Evolutionary conservation across 2,113 vertebrate species (phyloP), one percentile per base, ranked within the genome.

Genomic region (Daboia siamensis): DNA sequence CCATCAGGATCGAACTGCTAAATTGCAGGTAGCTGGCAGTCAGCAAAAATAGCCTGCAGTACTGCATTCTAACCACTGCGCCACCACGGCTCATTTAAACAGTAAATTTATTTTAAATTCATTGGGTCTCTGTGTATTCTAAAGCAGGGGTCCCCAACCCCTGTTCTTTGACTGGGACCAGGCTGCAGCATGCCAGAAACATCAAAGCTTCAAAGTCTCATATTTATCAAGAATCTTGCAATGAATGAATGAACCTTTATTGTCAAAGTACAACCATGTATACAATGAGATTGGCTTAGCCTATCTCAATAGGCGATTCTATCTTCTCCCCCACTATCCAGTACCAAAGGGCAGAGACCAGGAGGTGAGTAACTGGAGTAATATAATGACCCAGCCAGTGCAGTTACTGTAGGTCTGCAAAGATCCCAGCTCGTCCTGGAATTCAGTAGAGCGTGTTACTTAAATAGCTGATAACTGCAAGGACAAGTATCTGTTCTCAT

Each of bases 391-490:
- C 57, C 21, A 51, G 29, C 29, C 46, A 86, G 21, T n/a, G 64
- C 29, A 44, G n/a, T 91, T 86, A 51, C 48, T 51, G 48, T 51
- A 24, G n/a, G 39, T 4, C 48, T n/a, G n/a, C 87, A 64, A 85
- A 64, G 87, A 52, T 52, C 92, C 85, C 55, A 44, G 3, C 64
- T 90, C 56, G 23, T 33, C 46, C 51, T 54, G n/a, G 15, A 87
- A 89, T 51, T 93, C 86, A 91, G 46, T 56, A 39, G 24, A 86
- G 23, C 56, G 29, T 26, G 20, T 33, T 46, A 26, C 20, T 90
- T 89, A 89, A 90, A 89, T 90, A 55, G 39, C 74, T 93, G 93
- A 91, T 91, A 89, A 89, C 87, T 90, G 87, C 74, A 26, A 93
- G 74, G 87, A 86, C 88, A 91, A 93, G 55, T 91, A 91, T 85